Evolutionary conservation across 2,797 vertebrate genomes (phyloP).

Genomic region (Microcaecilia unicolor): DNA sequence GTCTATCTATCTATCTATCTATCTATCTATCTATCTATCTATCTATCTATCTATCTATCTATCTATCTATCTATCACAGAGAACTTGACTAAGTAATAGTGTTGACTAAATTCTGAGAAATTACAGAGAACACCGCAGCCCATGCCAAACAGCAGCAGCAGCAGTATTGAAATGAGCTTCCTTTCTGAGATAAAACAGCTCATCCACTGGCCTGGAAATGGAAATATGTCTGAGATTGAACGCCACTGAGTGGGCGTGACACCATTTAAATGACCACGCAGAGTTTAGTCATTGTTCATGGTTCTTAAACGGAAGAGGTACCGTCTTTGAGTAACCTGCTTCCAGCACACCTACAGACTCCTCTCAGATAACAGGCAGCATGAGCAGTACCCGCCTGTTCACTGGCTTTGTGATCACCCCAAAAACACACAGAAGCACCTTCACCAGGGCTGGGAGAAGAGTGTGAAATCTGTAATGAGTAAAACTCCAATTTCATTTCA

Average conservation of each 20-base stretch:
- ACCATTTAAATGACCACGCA: conserved; percentile 42
- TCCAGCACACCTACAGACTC: conserved; percentile 10
- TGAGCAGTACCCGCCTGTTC: conserved; percentile 8
- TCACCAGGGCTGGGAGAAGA: conserved; percentile 5
- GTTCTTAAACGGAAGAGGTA: conserved; percentile 40
- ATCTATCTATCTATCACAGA: too few relatives aligned
- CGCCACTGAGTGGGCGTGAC: conserved; percentile 37
- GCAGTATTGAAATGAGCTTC: background rate
- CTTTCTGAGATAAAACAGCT: background rate
- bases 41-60: too few relatives aligned
- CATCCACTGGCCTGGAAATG: background rate
- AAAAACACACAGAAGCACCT: background rate
- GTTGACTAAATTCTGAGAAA: background rate
- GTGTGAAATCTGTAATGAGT: conserved; percentile 15
- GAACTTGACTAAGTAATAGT: too few relatives aligned
- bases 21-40: too few relatives aligned
- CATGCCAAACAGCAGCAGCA: background rate
- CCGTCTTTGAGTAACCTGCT: conserved; percentile 38
- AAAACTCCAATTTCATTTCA: too few relatives aligned
- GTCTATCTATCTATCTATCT: too few relatives aligned
- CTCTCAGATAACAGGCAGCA: conserved; percentile 41
- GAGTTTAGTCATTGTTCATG: conserved; percentile 44
- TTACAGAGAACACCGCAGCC: background rate
- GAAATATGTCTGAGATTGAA: background rate
- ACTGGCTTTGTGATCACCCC: conserved; percentile 10